A percentile compares a stretch with the other conserved stretches of the same genome.
Conservation (phyloP, 2,113 vertebrate genomes). For the Cnemophilus loriae region DNA sequence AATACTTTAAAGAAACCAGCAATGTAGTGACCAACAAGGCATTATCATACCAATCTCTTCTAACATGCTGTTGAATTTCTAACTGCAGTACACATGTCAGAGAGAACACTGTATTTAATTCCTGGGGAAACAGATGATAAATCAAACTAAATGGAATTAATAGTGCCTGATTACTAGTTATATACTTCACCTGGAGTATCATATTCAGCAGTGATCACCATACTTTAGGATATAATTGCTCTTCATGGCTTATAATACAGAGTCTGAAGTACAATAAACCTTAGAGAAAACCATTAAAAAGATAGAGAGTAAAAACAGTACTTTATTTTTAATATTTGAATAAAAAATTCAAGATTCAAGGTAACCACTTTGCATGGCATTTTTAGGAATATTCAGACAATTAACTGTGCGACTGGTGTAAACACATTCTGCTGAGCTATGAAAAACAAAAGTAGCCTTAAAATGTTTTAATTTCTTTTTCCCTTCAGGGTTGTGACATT, state of each 20-base stretch:
- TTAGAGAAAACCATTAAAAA: constrained; percentile 22
- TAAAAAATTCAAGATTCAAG: neutral
- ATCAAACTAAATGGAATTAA: constrained; percentile 69
- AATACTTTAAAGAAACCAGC: constrained; percentile 32
- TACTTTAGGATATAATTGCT: constrained; percentile 51
- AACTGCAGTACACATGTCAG: constrained; percentile 19
- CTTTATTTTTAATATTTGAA: constrained; percentile 28
- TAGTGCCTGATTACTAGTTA: constrained; percentile 68
- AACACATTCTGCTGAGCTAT: neutral
- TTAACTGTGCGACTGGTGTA: neutral
- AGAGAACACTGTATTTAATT: constrained; percentile 48
- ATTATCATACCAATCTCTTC: constrained; percentile 38
- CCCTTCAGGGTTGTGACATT: neutral
- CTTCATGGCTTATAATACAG: neutral
- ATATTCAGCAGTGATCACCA: constrained; percentile 45
- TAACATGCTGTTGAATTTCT: constrained; percentile 40
- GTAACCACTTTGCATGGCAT: neutral
- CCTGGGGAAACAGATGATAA: constrained; percentile 58
- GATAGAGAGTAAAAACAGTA: neutral
- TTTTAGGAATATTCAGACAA: neutral
- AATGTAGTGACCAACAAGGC: constrained; percentile 46
- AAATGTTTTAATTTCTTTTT: neutral
- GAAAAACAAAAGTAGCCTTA: neutral
- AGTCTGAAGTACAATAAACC: constrained; percentile 21
- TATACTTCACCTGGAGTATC: constrained; percentile 57